Evolutionary conservation across 2,797 vertebrate species (phyloP).

Genomic region (Alca torda): DNA sequence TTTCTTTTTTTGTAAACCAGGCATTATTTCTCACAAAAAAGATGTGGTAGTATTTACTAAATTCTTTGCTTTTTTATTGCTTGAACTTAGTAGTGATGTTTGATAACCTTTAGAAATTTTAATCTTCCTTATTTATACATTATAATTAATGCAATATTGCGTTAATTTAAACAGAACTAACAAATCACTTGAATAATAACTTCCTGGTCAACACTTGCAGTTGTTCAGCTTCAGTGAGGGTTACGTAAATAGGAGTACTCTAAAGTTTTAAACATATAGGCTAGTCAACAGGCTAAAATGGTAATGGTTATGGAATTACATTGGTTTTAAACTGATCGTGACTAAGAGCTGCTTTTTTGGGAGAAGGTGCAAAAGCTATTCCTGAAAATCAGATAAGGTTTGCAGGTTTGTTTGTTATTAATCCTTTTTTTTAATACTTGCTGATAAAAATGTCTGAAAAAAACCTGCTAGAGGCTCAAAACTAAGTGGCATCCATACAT

Average conservation of each 20-base stretch:
- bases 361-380: not conserved
- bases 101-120: not conserved
- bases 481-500: not conserved
- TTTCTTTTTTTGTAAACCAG: not conserved
- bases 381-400: not conserved
- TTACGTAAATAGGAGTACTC: not conserved
- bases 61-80: not conserved
- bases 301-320: not conserved
- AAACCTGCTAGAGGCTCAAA: not conserved
- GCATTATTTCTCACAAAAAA: not conserved
- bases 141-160: not conserved
- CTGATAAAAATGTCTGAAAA: not conserved
- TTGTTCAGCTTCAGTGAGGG: not conserved
- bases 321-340: not conserved
- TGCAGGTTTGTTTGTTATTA: not conserved
- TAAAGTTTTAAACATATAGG: not conserved
- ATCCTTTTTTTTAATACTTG: not conserved
- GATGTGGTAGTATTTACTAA: not conserved
- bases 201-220: not conserved
- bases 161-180: not conserved
- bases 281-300: not conserved
- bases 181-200: not conserved
- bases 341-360: not conserved
- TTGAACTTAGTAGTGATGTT: not conserved
- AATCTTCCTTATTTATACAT: not conserved